Evolutionary conservation across 2,888 invertebrate species (phyloP).

Genomic region (Tuberolachnus salignus): DNA sequence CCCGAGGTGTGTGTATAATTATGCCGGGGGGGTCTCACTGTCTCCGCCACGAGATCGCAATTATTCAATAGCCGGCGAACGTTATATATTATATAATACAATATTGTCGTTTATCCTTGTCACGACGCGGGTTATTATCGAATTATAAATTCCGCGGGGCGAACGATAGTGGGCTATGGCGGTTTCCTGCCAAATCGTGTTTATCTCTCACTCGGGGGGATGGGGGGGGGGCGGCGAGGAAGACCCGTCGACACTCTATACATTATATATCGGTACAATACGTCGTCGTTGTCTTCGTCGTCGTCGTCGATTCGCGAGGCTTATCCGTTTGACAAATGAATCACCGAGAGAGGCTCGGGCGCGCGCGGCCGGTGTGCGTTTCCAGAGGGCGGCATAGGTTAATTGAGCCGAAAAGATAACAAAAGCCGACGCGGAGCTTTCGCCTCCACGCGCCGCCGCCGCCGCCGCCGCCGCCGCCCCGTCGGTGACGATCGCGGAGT

Average conservation of each 20-base stretch:
- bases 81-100: too few species aligned
- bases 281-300: too few species aligned
- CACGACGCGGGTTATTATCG: slow-evolving; percentile 2
- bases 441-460: not conserved
- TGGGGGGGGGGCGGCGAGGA: too few species aligned
- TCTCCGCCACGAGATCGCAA: not conserved
- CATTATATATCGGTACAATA: too few species aligned
- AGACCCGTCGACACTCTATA: too few species aligned
- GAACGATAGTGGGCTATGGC: not conserved
- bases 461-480: not conserved
- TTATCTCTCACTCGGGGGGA: slow-evolving; percentile 7
- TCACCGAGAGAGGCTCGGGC: not conserved
- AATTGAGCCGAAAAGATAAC: slow-evolving; percentile 56
- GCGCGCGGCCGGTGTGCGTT: not conserved
- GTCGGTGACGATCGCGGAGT: not conserved
- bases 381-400: slow-evolving; percentile 26
- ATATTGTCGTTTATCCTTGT: slow-evolving; percentile 17
- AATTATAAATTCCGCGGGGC: slow-evolving; percentile 42
- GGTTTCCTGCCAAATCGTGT: slow-evolving; percentile 44
- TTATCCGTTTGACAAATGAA: slow-evolving; percentile 51
- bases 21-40: too few species aligned
- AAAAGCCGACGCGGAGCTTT: slow-evolving; percentile 35
- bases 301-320: slow-evolving; percentile 20
- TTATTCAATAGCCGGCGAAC: slow-evolving; percentile 20
- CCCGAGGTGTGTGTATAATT: too few species aligned